A percentile compares a stretch with the other conserved stretches of the same genome.
phyloP scores from a whole-genome alignment of 2,888 invertebrate species.

The Agriotes lineatus region DNA sequence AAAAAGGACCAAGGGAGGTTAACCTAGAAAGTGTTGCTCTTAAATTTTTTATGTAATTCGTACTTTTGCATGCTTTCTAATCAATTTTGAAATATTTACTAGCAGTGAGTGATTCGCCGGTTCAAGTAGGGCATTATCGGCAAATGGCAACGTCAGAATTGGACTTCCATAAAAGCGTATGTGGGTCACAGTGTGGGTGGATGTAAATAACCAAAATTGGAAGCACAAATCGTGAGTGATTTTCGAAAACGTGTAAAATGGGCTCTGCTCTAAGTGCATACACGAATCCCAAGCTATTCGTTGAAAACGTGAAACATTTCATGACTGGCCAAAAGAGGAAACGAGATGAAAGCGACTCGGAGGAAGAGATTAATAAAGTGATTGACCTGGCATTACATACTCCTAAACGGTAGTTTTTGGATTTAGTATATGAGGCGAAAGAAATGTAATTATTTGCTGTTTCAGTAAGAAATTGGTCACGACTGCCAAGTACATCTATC shows the following conservation, averaged over 20 bases:
- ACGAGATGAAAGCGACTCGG: conserved; percentile 68
- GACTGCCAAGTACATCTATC: conserved; percentile 84
- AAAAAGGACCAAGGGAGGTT: neutral
- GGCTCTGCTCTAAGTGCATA: conserved; percentile 64
- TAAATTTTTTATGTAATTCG: neutral
- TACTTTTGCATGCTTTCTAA: neutral
- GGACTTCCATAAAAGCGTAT: conserved; percentile 19
- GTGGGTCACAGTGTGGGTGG: conserved; percentile 27
- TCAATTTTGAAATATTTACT: neutral
- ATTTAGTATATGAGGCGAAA: neutral
- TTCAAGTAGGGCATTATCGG: neutral
- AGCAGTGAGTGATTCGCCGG: neutral
- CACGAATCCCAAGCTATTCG: conserved; percentile 61
- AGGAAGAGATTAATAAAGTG: conserved; percentile 68
- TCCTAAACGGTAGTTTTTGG: conserved; percentile 71
- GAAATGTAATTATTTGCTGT: too few species aligned
- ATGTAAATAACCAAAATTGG: conserved; percentile 15
- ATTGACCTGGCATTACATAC: conserved; percentile 71
- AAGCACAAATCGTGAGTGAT: neutral
- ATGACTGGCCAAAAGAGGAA: conserved; percentile 70
- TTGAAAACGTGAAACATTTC: conserved; percentile 65
- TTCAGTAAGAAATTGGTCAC: conserved; percentile 75
- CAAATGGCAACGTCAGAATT: neutral
- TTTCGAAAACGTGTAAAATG: conserved; percentile 58
- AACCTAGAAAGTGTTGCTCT: neutral